Base-by-base conservation (phyloP, 2,797 vertebrate genomes). In the Furcifer pardalis region DNA sequence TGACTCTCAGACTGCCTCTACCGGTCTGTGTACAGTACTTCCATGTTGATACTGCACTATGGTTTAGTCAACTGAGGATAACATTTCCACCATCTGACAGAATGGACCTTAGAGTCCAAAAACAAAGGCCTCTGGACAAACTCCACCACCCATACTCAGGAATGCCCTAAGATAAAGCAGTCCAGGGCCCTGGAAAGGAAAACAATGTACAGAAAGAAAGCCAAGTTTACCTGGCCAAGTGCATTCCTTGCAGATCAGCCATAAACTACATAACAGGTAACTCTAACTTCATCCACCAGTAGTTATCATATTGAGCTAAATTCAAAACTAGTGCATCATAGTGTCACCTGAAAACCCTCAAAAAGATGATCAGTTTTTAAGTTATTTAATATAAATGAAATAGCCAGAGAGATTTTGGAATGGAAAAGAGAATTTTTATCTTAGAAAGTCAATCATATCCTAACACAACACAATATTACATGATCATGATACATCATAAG, bases 221-320 rank as follows among this genome's bases (percentile, higher is more conserved):
- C 35, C 68, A 44, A 21, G 56, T 35, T 81, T 81, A 37, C 19
- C 27, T 60, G 21, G 49, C 42, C 40, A 81, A 81, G 60, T 81
- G 79, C n/a, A 44, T 60, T 42, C 79, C 79, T 32, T 81, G 68
- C 42, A 59, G 37, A 60, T 81, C 79, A 15, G 19, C 30, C 32
- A 23, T 42, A 30, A 30, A 59, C 52, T 37, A 71, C 19, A 8
- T 44, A 72, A 81, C 52, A 72, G 79, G 79, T 81, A 81, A 81
- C 9, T 35, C 49, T 30, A 3, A 1, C 10, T 72, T 37, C 40
- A 59, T 25, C 19, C 12, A 30, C 13, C 52, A 71, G 27, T 46
- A 23, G 66, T 32, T 30, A 49, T 46, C 30, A 49, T 13, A 15
- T 65, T 35, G 7, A 2, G 40, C 23, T 2, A 19, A 40, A 30